These are phyloP conservation scores for Ochropacha duplaris DNA, from an alignment of 2,888 invertebrate species.

Conservation along the genomic window DNA sequence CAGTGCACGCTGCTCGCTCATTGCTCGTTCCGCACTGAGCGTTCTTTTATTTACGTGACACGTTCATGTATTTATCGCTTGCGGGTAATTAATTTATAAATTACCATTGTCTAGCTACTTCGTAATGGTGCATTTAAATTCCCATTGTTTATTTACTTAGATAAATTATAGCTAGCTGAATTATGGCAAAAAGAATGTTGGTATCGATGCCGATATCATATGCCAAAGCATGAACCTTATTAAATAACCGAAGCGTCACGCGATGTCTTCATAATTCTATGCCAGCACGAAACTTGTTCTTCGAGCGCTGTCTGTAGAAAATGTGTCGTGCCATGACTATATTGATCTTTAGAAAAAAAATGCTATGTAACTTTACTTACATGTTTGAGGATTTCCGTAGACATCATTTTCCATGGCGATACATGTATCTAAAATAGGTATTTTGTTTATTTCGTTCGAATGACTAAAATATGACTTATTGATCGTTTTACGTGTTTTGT, in stretches of 20 bases:
- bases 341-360: slow-evolving; percentile 27
- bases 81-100: slow-evolving; percentile 73
- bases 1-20: slow-evolving; percentile 22
- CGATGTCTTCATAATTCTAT: slow-evolving; percentile 57
- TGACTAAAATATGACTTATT: no score
- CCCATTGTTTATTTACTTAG: not conserved
- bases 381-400: slow-evolving; percentile 12
- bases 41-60: slow-evolving; percentile 70
- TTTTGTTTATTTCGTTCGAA: no score
- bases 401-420: not conserved
- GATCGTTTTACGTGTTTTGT: no score
- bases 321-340: slow-evolving; percentile 40
- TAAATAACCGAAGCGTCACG: slow-evolving; percentile 66
- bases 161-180: slow-evolving; percentile 23
- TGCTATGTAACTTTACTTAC: slow-evolving; percentile 11
- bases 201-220: slow-evolving; percentile 32
- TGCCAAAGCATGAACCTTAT: slow-evolving; percentile 46
- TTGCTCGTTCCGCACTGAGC: slow-evolving; percentile 62
- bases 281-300: slow-evolving; percentile 50
- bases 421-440: no score
- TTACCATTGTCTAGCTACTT: slow-evolving; percentile 54
- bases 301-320: slow-evolving; percentile 19
- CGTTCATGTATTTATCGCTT: slow-evolving; percentile 72
- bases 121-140: slow-evolving; percentile 23
- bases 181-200: slow-evolving; percentile 35